Evolutionary conservation across 2,888 invertebrate genomes (phyloP).

Genomic region (Drosophila suboccidentalis): DNA sequence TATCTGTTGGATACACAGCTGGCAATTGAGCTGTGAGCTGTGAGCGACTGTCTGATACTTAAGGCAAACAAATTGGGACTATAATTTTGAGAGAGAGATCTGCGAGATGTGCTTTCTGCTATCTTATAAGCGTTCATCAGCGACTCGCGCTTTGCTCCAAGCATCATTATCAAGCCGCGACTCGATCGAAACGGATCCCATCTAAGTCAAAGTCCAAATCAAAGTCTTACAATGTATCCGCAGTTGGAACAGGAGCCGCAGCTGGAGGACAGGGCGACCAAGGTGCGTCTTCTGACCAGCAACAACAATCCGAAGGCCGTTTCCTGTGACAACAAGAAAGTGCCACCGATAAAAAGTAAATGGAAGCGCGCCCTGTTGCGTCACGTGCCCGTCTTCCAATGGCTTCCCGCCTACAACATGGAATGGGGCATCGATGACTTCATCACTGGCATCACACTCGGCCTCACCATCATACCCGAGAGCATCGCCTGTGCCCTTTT

Average conservation of each 20-base stretch:
- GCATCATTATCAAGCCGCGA: conserved; percentile 60
- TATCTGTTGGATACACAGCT: conserved; percentile 12
- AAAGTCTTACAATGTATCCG: conserved; percentile 59
- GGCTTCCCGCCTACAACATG: conserved; percentile 81
- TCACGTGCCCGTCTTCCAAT: conserved; percentile 75
- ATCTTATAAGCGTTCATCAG: conserved; percentile 36
- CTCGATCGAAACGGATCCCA: conserved; percentile 39
- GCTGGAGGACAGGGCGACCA: conserved; percentile 52
- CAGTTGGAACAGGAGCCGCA: conserved; percentile 53
- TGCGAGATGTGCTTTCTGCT: conserved; percentile 28
- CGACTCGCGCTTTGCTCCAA: conserved; percentile 20
- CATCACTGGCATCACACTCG: conserved; percentile 95
- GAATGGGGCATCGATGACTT: conserved; percentile 90
- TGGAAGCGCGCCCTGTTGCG: conserved; percentile 62
- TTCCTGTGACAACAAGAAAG: conserved; percentile 10
- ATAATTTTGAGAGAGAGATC: conserved; percentile 26
- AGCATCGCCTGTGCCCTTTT: conserved; percentile 97
- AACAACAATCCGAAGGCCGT: conserved; percentile 5
- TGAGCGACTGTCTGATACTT: conserved; percentile 61
- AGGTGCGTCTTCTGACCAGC: conserved; percentile 45
- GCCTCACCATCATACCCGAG: conserved; percentile 96
- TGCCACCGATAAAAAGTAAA: conserved; percentile 28
- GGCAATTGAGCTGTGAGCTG: conserved; percentile 52
- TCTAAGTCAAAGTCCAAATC: neutral
- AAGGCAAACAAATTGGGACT: conserved; percentile 56